Percentiles rank a stretch among this genome's conserved stretches.
phyloP scores from a whole-genome alignment of 2,113 vertebrate species.

The Triplophysa dalaica region DNA sequence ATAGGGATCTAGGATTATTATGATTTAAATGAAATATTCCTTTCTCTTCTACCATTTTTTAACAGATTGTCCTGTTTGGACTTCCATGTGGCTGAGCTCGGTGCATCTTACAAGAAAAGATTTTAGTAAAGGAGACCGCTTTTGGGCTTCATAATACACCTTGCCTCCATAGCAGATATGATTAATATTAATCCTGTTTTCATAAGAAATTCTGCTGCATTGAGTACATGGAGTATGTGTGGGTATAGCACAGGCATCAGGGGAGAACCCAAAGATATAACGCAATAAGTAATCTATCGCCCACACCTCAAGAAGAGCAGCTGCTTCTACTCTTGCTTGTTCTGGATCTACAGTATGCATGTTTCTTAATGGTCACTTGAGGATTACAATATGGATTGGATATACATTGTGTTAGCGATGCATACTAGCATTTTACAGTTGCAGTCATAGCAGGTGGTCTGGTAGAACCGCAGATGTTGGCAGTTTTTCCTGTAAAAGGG shows the following conservation, averaged over 20 bases:
- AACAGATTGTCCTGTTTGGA: slow-evolving; percentile 12
- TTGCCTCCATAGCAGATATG: slow-evolving; percentile 52
- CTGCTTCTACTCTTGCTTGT: not conserved
- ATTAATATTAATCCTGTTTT: slow-evolving; percentile 61
- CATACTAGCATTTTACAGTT: too few relatives aligned
- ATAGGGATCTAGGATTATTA: not conserved
- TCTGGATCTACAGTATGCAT: not conserved
- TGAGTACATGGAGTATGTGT: slow-evolving; percentile 36
- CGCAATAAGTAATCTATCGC: slow-evolving; percentile 15
- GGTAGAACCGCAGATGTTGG: not conserved
- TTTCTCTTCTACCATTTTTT: not conserved
- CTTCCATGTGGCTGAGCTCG: slow-evolving; percentile 11
- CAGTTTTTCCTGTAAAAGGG: not conserved
- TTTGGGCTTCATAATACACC: slow-evolving; percentile 52
- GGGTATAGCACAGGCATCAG: slow-evolving; percentile 2
- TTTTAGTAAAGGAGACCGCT: slow-evolving; percentile 39
- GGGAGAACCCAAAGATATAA: slow-evolving; percentile 16
- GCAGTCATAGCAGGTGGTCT: not conserved
- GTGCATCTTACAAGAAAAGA: slow-evolving; percentile 20
- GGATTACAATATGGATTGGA: not conserved
- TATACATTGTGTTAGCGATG: too few relatives aligned
- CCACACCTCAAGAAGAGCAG: not conserved
- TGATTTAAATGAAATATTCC: too few relatives aligned
- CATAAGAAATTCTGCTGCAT: slow-evolving; percentile 42
- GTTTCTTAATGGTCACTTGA: not conserved